These are phyloP conservation scores for Xylocampa areola DNA, from an alignment of 2,888 invertebrate species.

Conservation along the genomic window DNA sequence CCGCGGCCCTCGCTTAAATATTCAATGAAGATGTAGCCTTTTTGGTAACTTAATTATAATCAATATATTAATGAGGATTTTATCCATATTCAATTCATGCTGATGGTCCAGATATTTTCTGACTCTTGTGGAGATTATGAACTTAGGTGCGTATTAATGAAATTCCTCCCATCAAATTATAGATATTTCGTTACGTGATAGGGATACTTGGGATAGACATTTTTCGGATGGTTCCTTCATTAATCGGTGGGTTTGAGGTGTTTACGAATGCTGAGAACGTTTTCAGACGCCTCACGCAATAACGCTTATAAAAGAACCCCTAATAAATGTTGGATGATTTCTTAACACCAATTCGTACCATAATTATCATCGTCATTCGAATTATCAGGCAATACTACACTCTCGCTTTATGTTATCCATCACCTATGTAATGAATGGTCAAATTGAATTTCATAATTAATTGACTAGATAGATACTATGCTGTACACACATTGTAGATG, in stretches of 20 bases:
- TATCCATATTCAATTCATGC: conserved; percentile 55
- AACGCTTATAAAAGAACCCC: conserved; percentile 9
- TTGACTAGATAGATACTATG: conserved; percentile 29
- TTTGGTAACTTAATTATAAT: conserved; percentile 72
- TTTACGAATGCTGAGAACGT: conserved; percentile 49
- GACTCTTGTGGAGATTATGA: conserved; percentile 52
- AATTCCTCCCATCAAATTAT: conserved; percentile 62
- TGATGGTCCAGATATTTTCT: conserved; percentile 52
- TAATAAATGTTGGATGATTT: conserved; percentile 9
- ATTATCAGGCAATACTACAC: conserved; percentile 2
- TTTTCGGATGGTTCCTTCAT: conserved; percentile 57
- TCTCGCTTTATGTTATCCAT: conserved; percentile 12
- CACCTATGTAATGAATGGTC: conserved; percentile 31
- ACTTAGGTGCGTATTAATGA: conserved; percentile 60
- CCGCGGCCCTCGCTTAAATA: conserved; percentile 70
- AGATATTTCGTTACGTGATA: conserved; percentile 63
- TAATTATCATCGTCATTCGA: conserved; percentile 2
- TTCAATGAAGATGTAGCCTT: conserved; percentile 77
- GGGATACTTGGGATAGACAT: conserved; percentile 60
- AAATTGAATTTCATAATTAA: conserved; percentile 60
- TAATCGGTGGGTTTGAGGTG: conserved; percentile 53
- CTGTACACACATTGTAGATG: too few relatives aligned
- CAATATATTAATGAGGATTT: conserved; percentile 68
- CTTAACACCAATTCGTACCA: background rate
- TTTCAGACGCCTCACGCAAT: conserved; percentile 26